Percentiles rank a stretch among this genome's conserved stretches.
These are phyloP conservation scores for Metacarcinus magister DNA, from an alignment of 2,888 invertebrate species.

Conservation along the genomic window DNA sequence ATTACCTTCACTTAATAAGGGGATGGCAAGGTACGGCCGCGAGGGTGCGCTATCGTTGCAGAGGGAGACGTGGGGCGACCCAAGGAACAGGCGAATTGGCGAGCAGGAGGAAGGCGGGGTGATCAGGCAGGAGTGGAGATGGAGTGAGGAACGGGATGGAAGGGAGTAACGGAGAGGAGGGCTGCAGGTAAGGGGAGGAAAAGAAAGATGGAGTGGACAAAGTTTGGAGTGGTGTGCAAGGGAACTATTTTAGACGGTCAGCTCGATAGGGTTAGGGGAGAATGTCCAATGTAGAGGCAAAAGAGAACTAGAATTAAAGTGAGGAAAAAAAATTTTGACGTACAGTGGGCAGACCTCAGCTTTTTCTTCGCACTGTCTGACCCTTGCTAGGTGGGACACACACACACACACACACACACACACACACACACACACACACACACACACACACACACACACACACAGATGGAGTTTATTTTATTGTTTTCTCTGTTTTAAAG, in stretches of 20 bases:
- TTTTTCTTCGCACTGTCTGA: not conserved
- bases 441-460: too few relatives aligned
- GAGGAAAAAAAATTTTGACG: not conserved
- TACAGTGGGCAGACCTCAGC: not conserved
- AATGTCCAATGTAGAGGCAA: not conserved
- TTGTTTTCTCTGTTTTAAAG: not conserved
- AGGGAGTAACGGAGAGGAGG: not conserved
- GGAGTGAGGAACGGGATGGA: not conserved
- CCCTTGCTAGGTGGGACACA: not conserved
- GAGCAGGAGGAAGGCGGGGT: not conserved
- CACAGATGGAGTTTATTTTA: not conserved
- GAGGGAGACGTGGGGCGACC: constrained; percentile 14
- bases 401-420: too few relatives aligned
- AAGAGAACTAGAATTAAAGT: not conserved
- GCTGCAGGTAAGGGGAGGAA: not conserved
- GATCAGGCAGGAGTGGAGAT: not conserved
- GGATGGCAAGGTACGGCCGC: constrained; percentile 37
- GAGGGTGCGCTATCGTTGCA: constrained; percentile 68
- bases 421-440: too few relatives aligned
- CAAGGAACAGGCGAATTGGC: constrained; percentile 30
- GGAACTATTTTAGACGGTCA: not conserved
- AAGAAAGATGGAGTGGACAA: constrained; percentile 14
- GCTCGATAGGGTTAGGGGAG: not conserved
- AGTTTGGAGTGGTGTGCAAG: not conserved
- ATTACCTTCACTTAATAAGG: constrained; percentile 72